phyloP scores from a whole-genome alignment of 2,888 invertebrate species.

The Stenodera caucasica region DNA sequence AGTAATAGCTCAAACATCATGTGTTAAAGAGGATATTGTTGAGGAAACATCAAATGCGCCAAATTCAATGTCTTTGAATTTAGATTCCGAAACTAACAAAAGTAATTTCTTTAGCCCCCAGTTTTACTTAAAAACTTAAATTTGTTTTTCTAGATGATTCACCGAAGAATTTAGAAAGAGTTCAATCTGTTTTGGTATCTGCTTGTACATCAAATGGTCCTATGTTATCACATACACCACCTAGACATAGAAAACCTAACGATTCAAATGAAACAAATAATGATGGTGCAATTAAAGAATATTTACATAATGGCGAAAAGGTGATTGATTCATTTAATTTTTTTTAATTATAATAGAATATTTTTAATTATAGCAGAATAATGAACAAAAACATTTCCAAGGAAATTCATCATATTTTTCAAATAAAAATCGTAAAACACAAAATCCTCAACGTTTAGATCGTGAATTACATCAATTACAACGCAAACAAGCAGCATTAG shows the following conservation, averaged over 20 bases:
- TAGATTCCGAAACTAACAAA: slow-evolving; percentile 44
- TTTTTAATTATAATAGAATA: not conserved
- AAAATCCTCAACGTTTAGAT: slow-evolving; percentile 44
- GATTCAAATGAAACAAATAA: slow-evolving; percentile 43
- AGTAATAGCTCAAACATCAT: slow-evolving; percentile 49
- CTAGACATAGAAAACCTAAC: slow-evolving; percentile 49
- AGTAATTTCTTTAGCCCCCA: slow-evolving; percentile 32
- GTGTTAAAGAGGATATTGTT: slow-evolving; percentile 34
- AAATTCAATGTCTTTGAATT: slow-evolving; percentile 44
- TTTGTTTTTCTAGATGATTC: slow-evolving; percentile 33
- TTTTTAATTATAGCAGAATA: slow-evolving; percentile 37
- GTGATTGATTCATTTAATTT: slow-evolving; percentile 34
- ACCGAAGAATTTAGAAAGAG: slow-evolving; percentile 47
- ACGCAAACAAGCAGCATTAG: slow-evolving; percentile 59
- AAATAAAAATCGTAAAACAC: slow-evolving; percentile 48
- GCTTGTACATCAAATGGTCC: slow-evolving; percentile 54
- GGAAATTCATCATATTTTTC: slow-evolving; percentile 46
- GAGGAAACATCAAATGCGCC: slow-evolving; percentile 28
- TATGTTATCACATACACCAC: slow-evolving; percentile 52
- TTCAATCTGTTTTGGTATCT: slow-evolving; percentile 53
- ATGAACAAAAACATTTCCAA: slow-evolving; percentile 43
- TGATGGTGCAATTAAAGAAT: slow-evolving; percentile 46
- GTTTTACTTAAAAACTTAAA: slow-evolving; percentile 7
- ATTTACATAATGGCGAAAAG: slow-evolving; percentile 51
- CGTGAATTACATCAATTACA: slow-evolving; percentile 52